These are phyloP conservation scores for Reticulitermes lucifugus DNA, from an alignment of 2,888 invertebrate genomes.

Conservation along the genomic window DNA sequence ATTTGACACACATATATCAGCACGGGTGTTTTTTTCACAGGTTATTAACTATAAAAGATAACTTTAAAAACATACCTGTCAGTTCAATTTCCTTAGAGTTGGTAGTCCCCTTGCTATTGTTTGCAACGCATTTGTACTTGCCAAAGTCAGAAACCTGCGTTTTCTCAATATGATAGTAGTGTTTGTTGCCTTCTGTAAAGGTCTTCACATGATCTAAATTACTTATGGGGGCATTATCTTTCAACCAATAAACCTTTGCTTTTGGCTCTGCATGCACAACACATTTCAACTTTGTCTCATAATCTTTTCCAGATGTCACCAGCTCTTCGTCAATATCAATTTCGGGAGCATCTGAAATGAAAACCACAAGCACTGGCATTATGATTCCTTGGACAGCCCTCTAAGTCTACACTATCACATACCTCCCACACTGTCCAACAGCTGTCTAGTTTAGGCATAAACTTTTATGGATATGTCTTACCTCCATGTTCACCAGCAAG, in stretches of 20 bases:
- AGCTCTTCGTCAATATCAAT: slow-evolving; percentile 2
- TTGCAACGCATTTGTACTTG: background rate
- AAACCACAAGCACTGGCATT: background rate
- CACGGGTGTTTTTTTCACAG: too few species aligned
- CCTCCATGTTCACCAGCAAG: too few species aligned
- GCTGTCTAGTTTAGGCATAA: too few species aligned
- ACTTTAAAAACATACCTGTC: background rate
- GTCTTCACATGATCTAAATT: background rate
- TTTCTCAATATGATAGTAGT: background rate
- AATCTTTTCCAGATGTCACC: background rate
- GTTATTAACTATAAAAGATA: too few species aligned
- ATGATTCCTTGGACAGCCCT: too few species aligned
- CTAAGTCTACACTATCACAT: too few species aligned
- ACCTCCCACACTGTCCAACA: too few species aligned
- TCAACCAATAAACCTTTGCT: background rate
- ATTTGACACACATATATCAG: too few species aligned
- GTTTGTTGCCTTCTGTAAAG: background rate
- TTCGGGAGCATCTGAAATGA: slow-evolving; percentile 19
- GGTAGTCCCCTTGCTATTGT: background rate
- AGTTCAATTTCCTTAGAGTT: slow-evolving; percentile 2
- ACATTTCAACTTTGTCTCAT: slow-evolving; percentile 7
- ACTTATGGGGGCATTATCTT: background rate
- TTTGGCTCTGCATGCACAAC: slow-evolving; percentile 1
- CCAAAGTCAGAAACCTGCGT: background rate
- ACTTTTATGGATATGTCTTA: too few species aligned